Conservation (phyloP, 2,888 invertebrate genomes). For the Helicoverpa assulta region DNA sequence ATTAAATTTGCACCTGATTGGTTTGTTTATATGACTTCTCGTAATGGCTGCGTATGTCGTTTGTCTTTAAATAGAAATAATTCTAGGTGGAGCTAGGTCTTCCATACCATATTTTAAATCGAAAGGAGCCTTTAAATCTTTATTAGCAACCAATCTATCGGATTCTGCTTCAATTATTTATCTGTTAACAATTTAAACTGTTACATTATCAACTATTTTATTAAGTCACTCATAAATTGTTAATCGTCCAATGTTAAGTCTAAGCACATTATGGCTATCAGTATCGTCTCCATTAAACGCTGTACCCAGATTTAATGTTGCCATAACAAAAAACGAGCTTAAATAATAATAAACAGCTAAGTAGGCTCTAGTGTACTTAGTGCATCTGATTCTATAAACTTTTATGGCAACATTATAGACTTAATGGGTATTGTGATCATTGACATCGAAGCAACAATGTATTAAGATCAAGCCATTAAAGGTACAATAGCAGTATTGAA, state of each 20-base stretch:
- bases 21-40: not conserved
- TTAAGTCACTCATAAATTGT: not conserved
- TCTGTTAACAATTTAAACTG: not conserved
- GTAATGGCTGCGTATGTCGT: not conserved
- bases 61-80: not conserved
- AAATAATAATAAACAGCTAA: constrained; percentile 28
- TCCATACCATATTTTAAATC: too few relatives aligned
- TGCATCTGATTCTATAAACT: constrained; percentile 53
- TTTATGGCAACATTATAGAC: constrained; percentile 52
- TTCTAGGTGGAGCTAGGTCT: too few relatives aligned
- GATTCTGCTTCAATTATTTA: too few relatives aligned
- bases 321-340: constrained; percentile 17
- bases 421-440: constrained; percentile 55
- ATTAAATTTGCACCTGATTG: constrained; percentile 1
- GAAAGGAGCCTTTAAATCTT: too few relatives aligned
- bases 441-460: constrained; percentile 35
- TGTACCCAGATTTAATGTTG: constrained; percentile 10
- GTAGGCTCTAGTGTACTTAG: constrained; percentile 17
- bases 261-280: not conserved
- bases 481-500: not conserved
- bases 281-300: not conserved
- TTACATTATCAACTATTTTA: constrained; percentile 1
- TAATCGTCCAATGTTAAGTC: not conserved
- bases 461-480: not conserved
- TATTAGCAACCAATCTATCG: too few relatives aligned